Evolutionary conservation across 2,113 vertebrate species (phyloP), one percentile per base, ranked within the genome.

Genomic region (Brienomyrus brachyistius): DNA sequence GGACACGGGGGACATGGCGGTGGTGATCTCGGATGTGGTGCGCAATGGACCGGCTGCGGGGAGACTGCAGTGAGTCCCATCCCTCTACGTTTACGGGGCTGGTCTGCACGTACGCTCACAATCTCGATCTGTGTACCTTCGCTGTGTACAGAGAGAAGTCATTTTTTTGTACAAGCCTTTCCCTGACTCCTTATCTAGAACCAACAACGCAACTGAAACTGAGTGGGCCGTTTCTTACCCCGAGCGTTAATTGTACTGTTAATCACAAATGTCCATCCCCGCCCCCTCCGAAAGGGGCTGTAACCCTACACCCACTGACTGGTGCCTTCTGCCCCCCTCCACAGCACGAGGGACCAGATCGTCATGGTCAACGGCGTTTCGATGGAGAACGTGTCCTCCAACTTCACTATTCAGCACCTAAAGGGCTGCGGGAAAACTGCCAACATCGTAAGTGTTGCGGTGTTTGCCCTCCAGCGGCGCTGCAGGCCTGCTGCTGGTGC

Each of bases 361-460:
- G 97, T 97, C 90, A 99, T 99, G 98, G 98, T 99, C 88, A 99
- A 99, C 0, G 98, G 97, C 2, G 94, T 97, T 62, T 96, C 97
- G 5, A 96, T 99, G 98, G 97, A 99, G 17, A 98, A 96, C 0
- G 96, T 97, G 86, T 92, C 94, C 0, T 98, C 98, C 0, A 94
- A 96, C 13, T 96, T 95, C 0, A 98, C 97, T 56, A 98, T 99
- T 90, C 98, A 99, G 93, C 95, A 94, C 0, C 96, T 99, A 40
- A 99, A 98, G 94, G 93, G 95, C 35, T 98, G 97, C 0, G 94
- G 96, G 89, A 98, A 96, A 92, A 89, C 93, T 0, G 97, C 95
- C 77, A 97, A 98, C 91, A 92, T 99, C 0, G 98, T 99, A 92
- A 98, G 98, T 96, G 90, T 11, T 17, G n/a, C 9, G 23, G 6